These are phyloP conservation scores for Theristicus caerulescens DNA, from an alignment of 2,113 vertebrate species.

Conservation along the genomic window DNA sequence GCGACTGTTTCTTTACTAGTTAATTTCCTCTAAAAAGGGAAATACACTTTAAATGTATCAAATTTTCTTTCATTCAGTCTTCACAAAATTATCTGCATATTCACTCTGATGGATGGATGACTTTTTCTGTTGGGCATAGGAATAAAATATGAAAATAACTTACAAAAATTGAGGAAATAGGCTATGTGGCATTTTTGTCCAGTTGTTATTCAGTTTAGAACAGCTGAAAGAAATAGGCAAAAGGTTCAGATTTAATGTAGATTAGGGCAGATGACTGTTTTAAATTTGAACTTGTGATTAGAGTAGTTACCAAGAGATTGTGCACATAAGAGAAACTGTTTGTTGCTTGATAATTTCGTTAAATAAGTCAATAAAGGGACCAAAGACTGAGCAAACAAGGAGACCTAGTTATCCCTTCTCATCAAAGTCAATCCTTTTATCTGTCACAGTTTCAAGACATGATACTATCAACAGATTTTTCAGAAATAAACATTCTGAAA, in stretches of 20 bases:
- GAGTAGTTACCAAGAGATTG: background rate
- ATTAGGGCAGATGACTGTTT: background rate
- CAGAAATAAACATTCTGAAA: background rate
- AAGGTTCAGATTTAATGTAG: background rate
- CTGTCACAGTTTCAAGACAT: conserved; percentile 11
- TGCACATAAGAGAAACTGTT: background rate
- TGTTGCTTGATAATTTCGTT: background rate
- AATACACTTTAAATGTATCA: background rate
- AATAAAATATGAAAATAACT: background rate
- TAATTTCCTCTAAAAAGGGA: background rate
- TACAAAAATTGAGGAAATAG: background rate
- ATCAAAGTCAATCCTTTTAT: background rate
- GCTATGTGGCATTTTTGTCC: background rate
- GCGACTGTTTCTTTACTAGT: background rate
- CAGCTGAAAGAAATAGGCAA: background rate
- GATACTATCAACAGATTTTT: background rate
- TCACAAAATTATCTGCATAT: background rate
- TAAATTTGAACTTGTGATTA: background rate
- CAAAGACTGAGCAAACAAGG: background rate
- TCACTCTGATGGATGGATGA: background rate
- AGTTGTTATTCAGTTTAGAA: background rate
- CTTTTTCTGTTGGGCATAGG: background rate
- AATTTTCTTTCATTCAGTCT: background rate
- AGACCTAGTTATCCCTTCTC: background rate
- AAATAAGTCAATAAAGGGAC: background rate